Conservation (phyloP, 1,140 invertebrate genomes). For the Megalonaias nervosa region DNA sequence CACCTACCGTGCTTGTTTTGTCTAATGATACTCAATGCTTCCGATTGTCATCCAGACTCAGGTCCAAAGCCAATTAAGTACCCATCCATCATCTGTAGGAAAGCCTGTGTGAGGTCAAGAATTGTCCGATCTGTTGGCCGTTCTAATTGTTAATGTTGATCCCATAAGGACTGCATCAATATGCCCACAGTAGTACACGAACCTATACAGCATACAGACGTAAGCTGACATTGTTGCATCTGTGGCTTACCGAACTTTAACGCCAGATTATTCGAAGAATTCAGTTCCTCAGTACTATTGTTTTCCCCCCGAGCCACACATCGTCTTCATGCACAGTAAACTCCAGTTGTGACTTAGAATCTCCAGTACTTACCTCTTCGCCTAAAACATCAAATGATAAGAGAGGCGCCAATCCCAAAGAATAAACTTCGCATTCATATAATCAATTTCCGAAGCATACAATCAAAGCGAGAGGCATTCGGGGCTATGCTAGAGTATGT, state of each 20-base stretch:
- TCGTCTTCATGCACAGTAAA: neutral
- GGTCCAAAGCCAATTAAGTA: too few species aligned
- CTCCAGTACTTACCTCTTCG: neutral
- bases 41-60: too few species aligned
- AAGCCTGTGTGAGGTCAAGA: too few species aligned
- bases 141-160: too few species aligned
- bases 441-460: slow-evolving; percentile 7
- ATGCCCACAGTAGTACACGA: too few species aligned
- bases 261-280: slow-evolving; percentile 8
- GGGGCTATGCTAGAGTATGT: neutral
- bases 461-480: slow-evolving; percentile 5
- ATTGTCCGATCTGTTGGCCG: too few species aligned
- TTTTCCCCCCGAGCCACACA: neutral
- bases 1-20: too few species aligned
- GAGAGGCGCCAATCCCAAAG: neutral
- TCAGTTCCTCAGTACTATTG: neutral
- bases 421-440: neutral
- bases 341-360: neutral
- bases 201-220: too few species aligned
- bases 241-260: slow-evolving; percentile 7
- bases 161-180: too few species aligned
- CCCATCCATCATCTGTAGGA: too few species aligned
- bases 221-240: neutral
- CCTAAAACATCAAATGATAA: neutral
- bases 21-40: too few species aligned